Percentiles rank a stretch among this genome's conserved stretches.
phyloP scores from a whole-genome alignment of 2,113 vertebrate species.

The Semicossyphus pulcher region DNA sequence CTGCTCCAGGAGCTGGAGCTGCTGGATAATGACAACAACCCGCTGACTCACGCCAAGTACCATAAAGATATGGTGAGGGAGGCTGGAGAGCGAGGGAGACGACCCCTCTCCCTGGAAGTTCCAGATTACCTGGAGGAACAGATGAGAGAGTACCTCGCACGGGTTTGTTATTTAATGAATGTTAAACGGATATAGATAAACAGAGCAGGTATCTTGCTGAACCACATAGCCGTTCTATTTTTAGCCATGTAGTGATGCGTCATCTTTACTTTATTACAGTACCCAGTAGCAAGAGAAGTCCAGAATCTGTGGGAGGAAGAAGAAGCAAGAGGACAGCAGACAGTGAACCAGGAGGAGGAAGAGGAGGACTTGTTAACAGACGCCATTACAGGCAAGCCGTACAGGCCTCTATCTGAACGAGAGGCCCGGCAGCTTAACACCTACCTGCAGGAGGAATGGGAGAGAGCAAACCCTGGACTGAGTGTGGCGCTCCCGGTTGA shows the following conservation, averaged over 20 bases:
- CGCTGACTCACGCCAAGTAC: conserved; percentile 93
- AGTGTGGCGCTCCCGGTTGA: conserved; percentile 89
- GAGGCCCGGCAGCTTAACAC: conserved; percentile 83
- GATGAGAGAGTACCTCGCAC: conserved; percentile 88
- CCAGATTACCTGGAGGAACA: conserved; percentile 85
- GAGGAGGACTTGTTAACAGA: conserved; percentile 85
- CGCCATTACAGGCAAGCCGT: conserved; percentile 89
- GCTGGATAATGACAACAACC: conserved; percentile 91
- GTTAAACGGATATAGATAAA: too few relatives aligned
- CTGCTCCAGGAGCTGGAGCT: conserved; percentile 88
- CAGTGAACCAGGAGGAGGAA: conserved; percentile 39
- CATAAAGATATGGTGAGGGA: conserved; percentile 87
- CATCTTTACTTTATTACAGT: conserved; percentile 75
- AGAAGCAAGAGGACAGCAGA: conserved; percentile 55
- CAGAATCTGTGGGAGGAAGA: conserved; percentile 77
- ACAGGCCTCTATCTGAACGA: conserved; percentile 80
- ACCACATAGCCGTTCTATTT: too few relatives aligned
- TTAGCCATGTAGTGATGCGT: not conserved
- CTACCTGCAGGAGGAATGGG: conserved; percentile 88
- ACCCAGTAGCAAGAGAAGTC: conserved; percentile 82
- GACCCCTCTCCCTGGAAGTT: conserved; percentile 87
- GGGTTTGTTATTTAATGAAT: conserved; percentile 75
- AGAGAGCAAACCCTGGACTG: conserved; percentile 70
- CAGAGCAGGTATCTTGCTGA: too few relatives aligned
- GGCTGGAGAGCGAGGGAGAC: conserved; percentile 86